Evolutionary conservation across 1,140 invertebrate genomes (phyloP).

Genomic region (Ladona fulva): DNA sequence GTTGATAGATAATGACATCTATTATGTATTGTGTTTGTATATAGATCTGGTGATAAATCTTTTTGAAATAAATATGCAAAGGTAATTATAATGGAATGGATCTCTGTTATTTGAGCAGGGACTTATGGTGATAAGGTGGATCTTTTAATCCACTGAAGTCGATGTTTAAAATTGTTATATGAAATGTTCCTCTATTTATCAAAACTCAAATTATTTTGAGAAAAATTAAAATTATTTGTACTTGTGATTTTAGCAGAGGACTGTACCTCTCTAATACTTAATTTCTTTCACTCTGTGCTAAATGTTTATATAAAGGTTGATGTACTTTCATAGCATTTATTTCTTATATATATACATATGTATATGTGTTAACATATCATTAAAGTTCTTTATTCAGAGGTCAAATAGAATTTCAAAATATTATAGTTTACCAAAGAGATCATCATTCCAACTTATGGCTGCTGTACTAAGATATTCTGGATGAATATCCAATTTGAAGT

Average conservation of each 20-base stretch:
- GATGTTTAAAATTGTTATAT: not conserved
- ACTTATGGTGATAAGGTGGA: not conserved
- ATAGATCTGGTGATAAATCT: not conserved
- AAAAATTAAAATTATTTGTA: not conserved
- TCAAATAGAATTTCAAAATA: not conserved
- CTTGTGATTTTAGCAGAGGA: not conserved
- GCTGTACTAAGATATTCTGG: not conserved
- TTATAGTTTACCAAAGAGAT: constrained; percentile 2
- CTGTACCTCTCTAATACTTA: not conserved
- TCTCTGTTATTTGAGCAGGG: constrained; percentile 1
- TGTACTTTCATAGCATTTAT: not conserved
- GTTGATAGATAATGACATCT: not conserved
- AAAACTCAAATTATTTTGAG: not conserved
- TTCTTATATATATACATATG: not conserved
- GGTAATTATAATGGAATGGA: constrained; percentile 6
- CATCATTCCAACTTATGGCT: not conserved
- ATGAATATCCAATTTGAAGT: not conserved
- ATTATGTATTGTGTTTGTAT: not conserved
- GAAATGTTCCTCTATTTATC: not conserved
- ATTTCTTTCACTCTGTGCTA: not conserved
- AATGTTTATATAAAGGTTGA: not conserved
- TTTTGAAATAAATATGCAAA: not conserved
- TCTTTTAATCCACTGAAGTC: not conserved
- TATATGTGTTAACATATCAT: not conserved
- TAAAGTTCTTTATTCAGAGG: not conserved